Evolutionary conservation across 2,797 vertebrate genomes (phyloP).

Genomic region (Typhlichthys eigenmanni): DNA sequence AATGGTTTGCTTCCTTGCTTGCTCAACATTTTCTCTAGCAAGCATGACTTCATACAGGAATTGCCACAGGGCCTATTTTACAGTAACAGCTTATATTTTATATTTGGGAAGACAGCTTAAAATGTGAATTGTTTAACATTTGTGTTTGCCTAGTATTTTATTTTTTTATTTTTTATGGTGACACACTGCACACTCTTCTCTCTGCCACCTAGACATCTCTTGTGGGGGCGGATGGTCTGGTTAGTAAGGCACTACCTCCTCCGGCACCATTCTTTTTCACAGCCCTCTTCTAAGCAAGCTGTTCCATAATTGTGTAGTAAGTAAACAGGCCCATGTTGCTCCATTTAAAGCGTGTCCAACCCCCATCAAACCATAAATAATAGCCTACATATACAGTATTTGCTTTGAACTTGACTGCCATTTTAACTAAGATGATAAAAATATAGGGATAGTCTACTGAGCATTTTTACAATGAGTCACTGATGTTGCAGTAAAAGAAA

Average conservation of each 20-base stretch:
- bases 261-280: neutral
- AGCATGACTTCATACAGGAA: constrained; percentile 12
- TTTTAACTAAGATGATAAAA: too few relatives aligned
- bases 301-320: neutral
- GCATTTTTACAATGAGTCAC: too few relatives aligned
- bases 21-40: constrained; percentile 31
- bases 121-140: neutral
- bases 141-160: constrained; percentile 41
- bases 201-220: too few relatives aligned
- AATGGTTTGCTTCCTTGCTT: constrained; percentile 38
- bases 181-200: constrained; percentile 21
- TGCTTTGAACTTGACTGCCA: too few relatives aligned
- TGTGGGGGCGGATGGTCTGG: too few relatives aligned
- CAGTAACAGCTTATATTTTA: too few relatives aligned
- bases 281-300: constrained; percentile 14
- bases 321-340: neutral
- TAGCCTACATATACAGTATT: too few relatives aligned
- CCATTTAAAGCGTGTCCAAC: neutral
- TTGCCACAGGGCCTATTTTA: constrained; percentile 27
- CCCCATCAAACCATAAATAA: neutral
- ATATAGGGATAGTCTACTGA: too few relatives aligned
- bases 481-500: too few relatives aligned
- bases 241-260: too few relatives aligned
- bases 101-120: constrained; percentile 25
- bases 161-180: constrained; percentile 28